phyloP scores from a whole-genome alignment of 1,140 invertebrate genomes.

The Lepidostoma basale region DNA sequence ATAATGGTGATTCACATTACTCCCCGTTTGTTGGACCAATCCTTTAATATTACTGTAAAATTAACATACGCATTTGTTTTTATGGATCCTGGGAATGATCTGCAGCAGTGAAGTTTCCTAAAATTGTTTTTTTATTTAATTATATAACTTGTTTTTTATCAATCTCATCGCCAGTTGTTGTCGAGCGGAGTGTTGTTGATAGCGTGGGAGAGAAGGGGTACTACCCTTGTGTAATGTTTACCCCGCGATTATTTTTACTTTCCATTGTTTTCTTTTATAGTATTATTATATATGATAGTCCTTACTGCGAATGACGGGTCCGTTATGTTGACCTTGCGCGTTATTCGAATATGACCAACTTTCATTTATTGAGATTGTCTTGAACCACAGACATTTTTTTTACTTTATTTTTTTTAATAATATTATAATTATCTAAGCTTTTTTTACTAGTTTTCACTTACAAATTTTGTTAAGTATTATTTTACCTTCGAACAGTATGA shows the following conservation, averaged over 20 bases:
- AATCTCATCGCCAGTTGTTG: slow-evolving; percentile 32
- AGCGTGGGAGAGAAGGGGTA: background rate
- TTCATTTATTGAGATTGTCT: slow-evolving; percentile 14
- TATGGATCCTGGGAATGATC: slow-evolving; percentile 42
- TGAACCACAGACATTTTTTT: slow-evolving; percentile 26
- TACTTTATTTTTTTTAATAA: slow-evolving; percentile 22
- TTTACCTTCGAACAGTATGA: slow-evolving; percentile 39
- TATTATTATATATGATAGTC: no score
- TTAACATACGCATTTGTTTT: slow-evolving; percentile 41
- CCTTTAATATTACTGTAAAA: slow-evolving; percentile 29
- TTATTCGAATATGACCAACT: slow-evolving; percentile 15
- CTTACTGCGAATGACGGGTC: background rate
- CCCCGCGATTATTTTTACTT: slow-evolving; percentile 22
- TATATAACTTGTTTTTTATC: slow-evolving; percentile 27
- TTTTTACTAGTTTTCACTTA: slow-evolving; percentile 36
- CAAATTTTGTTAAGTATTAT: slow-evolving; percentile 46
- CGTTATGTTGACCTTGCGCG: slow-evolving; percentile 19
- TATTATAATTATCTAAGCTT: slow-evolving; percentile 28
- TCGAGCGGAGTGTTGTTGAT: slow-evolving; percentile 7
- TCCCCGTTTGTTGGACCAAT: slow-evolving; percentile 44
- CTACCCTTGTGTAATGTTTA: no score
- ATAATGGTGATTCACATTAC: slow-evolving; percentile 19
- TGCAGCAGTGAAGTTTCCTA: slow-evolving; percentile 39
- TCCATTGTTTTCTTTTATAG: slow-evolving; percentile 28
- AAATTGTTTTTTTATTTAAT: slow-evolving; percentile 38